Conservation (phyloP, 2,113 vertebrate genomes). For the Callocephalon fimbriatum region DNA sequence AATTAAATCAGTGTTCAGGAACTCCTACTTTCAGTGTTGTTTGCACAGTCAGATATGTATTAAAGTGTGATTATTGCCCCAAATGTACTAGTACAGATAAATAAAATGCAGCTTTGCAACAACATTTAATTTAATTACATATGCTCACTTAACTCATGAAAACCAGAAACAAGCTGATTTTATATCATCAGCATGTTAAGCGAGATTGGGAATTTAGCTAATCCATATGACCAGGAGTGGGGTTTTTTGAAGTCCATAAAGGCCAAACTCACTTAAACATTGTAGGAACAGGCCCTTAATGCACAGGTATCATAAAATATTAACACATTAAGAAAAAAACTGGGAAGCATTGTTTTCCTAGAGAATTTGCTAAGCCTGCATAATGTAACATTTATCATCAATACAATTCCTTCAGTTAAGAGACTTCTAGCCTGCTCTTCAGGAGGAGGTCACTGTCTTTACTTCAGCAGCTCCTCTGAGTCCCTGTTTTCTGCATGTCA, state of each 20-base stretch:
- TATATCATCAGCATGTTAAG: background rate
- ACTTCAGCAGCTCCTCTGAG: background rate
- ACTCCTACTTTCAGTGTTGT: background rate
- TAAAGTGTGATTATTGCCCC: background rate
- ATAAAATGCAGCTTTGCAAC: background rate
- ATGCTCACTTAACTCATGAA: background rate
- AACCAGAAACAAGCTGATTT: background rate
- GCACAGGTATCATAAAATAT: slow-evolving; percentile 60
- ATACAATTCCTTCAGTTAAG: background rate
- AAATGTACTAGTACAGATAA: background rate
- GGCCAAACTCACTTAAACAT: slow-evolving; percentile 15
- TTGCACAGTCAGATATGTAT: background rate
- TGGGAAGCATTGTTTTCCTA: slow-evolving; percentile 34
- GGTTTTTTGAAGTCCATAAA: background rate
- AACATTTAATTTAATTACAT: slow-evolving; percentile 4
- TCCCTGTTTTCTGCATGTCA: background rate
- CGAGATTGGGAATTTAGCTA: background rate
- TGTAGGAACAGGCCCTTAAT: slow-evolving; percentile 20
- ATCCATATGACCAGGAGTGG: background rate
- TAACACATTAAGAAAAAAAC: slow-evolving; percentile 28
- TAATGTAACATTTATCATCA: background rate
- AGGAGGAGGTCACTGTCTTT: background rate
- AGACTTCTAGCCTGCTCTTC: background rate
- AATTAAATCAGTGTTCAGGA: background rate
- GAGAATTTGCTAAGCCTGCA: slow-evolving; percentile 35